Evolutionary conservation across 2,113 vertebrate genomes (phyloP).

Genomic region (Equus quagga): DNA sequence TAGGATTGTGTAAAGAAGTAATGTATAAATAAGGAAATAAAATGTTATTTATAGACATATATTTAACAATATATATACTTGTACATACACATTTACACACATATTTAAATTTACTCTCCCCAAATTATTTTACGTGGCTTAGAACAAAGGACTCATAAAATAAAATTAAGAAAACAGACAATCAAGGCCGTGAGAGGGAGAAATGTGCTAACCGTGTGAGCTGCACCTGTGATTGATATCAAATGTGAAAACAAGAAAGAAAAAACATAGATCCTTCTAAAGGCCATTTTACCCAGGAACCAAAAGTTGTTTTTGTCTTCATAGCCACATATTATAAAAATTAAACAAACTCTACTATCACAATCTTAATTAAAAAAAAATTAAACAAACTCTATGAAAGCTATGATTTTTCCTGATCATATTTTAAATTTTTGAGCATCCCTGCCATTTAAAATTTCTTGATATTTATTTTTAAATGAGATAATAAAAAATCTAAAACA

Average conservation of each 20-base stretch:
- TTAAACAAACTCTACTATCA: background rate
- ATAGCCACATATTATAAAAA: conserved; percentile 1
- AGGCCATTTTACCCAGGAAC: background rate
- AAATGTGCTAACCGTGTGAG: background rate
- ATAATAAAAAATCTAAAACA: conserved; percentile 46
- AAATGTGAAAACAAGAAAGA: conserved; percentile 28
- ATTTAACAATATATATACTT: background rate
- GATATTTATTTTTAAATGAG: conserved; percentile 48
- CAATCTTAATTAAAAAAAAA: background rate
- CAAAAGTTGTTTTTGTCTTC: conserved; percentile 10
- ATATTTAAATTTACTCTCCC: background rate
- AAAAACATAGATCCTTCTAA: background rate
- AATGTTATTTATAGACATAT: background rate
- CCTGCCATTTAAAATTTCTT: conserved; percentile 38
- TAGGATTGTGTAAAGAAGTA: conserved; percentile 33
- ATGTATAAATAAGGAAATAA: conserved; percentile 29
- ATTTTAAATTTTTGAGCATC: conserved; percentile 47
- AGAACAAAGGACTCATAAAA: conserved; percentile 24
- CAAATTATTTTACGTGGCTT: conserved; percentile 53
- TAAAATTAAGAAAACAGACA: conserved; percentile 29
- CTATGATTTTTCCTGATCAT: background rate
- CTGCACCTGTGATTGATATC: background rate
- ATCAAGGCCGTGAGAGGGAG: background rate
- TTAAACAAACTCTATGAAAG: conserved; percentile 18
- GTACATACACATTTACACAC: background rate